phyloP scores from a whole-genome alignment of 1,140 invertebrate species.

The Diuraphis noxia region DNA sequence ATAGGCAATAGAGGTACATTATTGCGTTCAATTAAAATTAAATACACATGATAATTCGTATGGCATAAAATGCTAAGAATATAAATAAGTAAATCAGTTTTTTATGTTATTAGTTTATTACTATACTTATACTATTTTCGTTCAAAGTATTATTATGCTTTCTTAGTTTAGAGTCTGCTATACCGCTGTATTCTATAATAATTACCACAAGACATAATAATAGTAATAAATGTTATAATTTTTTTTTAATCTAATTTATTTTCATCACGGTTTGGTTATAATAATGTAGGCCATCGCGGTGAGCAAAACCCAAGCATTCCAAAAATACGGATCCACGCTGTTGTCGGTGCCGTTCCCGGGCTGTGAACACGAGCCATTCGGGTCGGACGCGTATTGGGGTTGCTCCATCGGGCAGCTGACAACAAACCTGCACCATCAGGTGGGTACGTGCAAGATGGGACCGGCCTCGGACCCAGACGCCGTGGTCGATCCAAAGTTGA shows the following conservation, averaged over 20 bases:
- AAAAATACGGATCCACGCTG: conserved; percentile 60
- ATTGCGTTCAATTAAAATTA: background rate
- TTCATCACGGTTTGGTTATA: background rate
- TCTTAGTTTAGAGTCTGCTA: background rate
- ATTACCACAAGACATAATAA: background rate
- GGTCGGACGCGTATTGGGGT: conserved; percentile 61
- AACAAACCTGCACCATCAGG: conserved; percentile 58
- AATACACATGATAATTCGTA: background rate
- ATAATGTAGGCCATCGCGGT: conserved; percentile 64
- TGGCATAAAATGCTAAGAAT: no score
- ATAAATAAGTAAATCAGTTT: background rate
- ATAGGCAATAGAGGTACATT: background rate
- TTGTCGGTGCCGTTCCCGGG: conserved; percentile 55
- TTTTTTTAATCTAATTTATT: background rate
- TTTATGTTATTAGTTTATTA: background rate
- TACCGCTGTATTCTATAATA: background rate
- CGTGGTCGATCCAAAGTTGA: conserved; percentile 58
- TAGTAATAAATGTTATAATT: background rate
- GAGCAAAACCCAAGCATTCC: conserved; percentile 67
- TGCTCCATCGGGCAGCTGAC: conserved; percentile 58
- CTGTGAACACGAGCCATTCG: conserved; percentile 56
- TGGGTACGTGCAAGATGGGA: conserved; percentile 63
- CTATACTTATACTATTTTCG: background rate
- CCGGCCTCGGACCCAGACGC: conserved; percentile 57
- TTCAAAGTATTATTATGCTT: background rate